Base-by-base conservation (phyloP, 2,888 invertebrate genomes). In the Catonia carolina region DNA sequence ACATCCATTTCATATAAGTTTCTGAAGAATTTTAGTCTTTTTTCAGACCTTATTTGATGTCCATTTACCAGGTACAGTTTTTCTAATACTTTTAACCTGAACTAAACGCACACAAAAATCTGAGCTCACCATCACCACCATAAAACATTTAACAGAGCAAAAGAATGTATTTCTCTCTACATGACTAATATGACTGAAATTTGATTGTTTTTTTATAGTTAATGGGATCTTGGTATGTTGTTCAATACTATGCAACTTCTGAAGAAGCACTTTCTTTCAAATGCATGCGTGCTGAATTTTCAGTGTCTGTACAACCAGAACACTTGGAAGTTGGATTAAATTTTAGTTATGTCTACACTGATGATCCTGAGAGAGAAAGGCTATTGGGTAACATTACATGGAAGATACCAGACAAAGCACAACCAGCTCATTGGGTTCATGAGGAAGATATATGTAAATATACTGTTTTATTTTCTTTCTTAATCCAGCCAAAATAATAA, bases 201-300 rank as follows among this genome's bases (percentile, higher is more conserved):
- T n/a, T n/a, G 4, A 27, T 27, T 42, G 47, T 41, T 54, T 17
- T 56, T 54, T 63, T 69, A 20, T 71, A 88, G 87, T 80, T 92
- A 76, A 75, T 90, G 65, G 90, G 91, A 8, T 78, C 79, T 62
- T 92, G 91, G 91, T 88, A 80, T 73, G 86, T 91, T 41, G 85
- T 90, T 15, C 89, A 91, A 69, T 91, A 91, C 73, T 92, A 89
- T 69, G 90, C 91, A 1, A 90, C 89, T 69, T 89, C 87, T 1
- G 91, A 91, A 72, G 91, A 91, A 74, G 84, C 87, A 2, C 77
- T 89, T 7, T 84, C 86, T 4, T 92, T 91, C 71, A 82, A 87
- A 67, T 92, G 91, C 68, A 91, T 92, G 91, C 77, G 82, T 62
- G 85, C 89, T 0, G 83, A 85, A 48, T 81, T 86, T 64, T 80